A percentile compares a stretch with the other conserved stretches of the same genome.
These are phyloP conservation scores for Neodiprion lecontei DNA, from an alignment of 1,140 invertebrate species.

Conservation along the genomic window DNA sequence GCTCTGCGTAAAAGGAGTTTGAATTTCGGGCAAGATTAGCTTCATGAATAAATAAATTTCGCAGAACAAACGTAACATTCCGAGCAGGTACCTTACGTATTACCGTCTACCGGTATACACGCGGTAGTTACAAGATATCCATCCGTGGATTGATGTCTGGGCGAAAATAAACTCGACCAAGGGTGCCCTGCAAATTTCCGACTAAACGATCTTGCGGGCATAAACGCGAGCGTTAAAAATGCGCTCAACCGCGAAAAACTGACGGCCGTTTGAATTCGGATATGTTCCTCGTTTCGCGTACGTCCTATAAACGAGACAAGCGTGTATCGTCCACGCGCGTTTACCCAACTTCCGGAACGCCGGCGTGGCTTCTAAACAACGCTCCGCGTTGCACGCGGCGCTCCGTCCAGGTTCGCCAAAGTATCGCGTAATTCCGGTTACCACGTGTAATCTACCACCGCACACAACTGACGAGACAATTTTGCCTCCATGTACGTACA, in stretches of 20 bases:
- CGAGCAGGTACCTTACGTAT: too few relatives aligned
- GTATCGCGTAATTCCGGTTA: not conserved
- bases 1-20: too few relatives aligned
- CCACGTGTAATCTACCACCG: not conserved
- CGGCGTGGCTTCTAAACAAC: not conserved
- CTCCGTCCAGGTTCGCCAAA: not conserved
- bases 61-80: too few relatives aligned
- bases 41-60: too few relatives aligned
- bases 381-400: not conserved
- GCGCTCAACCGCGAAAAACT: not conserved
- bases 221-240: conserved; percentile 20
- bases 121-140: too few relatives aligned
- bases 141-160: too few relatives aligned
- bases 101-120: too few relatives aligned
- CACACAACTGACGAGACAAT: not conserved
- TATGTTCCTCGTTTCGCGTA: not conserved
- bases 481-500: conserved; percentile 66
- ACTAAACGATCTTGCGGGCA: conserved; percentile 17
- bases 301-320: not conserved
- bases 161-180: too few relatives aligned
- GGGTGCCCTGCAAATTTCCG: not conserved
- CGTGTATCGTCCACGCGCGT: not conserved
- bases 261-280: not conserved
- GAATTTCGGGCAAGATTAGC: too few relatives aligned
- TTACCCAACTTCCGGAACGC: conserved; percentile 23